phyloP scores from a whole-genome alignment of 1,140 invertebrate genomes.

The Cherax quadricarinatus region DNA sequence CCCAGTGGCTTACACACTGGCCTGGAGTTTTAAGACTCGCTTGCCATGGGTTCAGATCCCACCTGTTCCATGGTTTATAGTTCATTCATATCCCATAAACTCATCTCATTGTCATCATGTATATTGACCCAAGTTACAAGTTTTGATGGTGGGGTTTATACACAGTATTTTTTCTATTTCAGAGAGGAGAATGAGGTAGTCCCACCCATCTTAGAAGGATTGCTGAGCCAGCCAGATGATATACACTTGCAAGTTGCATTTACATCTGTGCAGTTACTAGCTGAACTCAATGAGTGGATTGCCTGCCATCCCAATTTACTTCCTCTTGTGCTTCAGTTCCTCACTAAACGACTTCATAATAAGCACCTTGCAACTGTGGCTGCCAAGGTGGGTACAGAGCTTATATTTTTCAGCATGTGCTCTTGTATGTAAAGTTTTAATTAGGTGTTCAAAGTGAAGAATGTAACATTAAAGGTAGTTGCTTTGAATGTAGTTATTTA shows the following conservation, averaged over 20 bases:
- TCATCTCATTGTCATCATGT: no score
- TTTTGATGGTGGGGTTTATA: no score
- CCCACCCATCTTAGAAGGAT: slow-evolving; percentile 93
- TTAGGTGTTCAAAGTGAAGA: no score
- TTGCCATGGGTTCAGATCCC: no score
- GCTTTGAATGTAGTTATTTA: no score
- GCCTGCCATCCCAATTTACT: slow-evolving; percentile 85
- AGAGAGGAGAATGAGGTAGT: slow-evolving; percentile 91
- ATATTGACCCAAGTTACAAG: no score
- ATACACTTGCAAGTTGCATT: slow-evolving; percentile 92
- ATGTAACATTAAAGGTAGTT: no score
- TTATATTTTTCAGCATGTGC: not conserved
- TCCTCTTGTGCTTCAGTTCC: slow-evolving; percentile 79
- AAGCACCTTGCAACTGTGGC: slow-evolving; percentile 69
- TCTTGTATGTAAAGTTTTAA: not conserved
- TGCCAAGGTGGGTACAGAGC: slow-evolving; percentile 71
- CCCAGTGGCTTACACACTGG: no score
- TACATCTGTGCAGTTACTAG: slow-evolving; percentile 92
- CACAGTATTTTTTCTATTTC: not conserved
- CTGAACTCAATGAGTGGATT: slow-evolving; percentile 97
- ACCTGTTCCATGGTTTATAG: no score
- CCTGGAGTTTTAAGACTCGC: no score
- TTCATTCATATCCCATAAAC: no score
- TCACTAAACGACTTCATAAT: slow-evolving; percentile 69
- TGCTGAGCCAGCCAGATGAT: slow-evolving; percentile 88